Evolutionary conservation across 1,140 invertebrate species (phyloP).

Genomic region (Bombus vancouverensis): DNA sequence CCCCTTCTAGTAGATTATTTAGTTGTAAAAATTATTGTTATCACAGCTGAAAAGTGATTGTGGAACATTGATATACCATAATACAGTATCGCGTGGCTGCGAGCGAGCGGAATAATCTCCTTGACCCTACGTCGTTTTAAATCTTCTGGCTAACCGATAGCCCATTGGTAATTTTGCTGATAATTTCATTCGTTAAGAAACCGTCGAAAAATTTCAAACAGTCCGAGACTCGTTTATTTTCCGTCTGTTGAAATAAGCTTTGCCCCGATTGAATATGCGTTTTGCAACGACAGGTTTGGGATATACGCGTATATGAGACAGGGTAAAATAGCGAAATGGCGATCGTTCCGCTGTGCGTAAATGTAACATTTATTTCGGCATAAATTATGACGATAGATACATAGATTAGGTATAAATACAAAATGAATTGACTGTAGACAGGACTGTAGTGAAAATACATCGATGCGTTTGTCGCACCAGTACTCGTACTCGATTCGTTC

Average conservation of each 20-base stretch:
- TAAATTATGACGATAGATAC: conserved; percentile 82
- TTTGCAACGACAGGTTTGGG: no score
- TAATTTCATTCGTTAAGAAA: background rate
- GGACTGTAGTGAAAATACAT: conserved; percentile 82
- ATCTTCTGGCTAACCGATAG: background rate
- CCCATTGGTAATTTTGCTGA: background rate
- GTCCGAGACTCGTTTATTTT: background rate
- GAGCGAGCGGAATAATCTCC: no score
- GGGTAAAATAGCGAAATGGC: background rate
- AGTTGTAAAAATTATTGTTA: no score
- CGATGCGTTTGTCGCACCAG: conserved; percentile 70
- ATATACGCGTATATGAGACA: no score
- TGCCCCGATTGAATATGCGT: background rate
- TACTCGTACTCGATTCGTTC: conserved; percentile 67
- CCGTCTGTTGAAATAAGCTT: background rate
- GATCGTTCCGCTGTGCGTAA: conserved; percentile 73
- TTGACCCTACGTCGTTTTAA: background rate
- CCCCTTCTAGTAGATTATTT: no score
- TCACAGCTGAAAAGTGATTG: no score
- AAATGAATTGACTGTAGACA: conserved; percentile 82
- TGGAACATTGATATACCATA: no score
- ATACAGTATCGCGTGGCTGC: no score
- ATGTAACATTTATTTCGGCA: conserved; percentile 83
- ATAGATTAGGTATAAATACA: conserved; percentile 80
- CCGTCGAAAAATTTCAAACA: background rate